Conservation (phyloP, 2,888 invertebrate genomes). For the Gryllus longicercus region DNA sequence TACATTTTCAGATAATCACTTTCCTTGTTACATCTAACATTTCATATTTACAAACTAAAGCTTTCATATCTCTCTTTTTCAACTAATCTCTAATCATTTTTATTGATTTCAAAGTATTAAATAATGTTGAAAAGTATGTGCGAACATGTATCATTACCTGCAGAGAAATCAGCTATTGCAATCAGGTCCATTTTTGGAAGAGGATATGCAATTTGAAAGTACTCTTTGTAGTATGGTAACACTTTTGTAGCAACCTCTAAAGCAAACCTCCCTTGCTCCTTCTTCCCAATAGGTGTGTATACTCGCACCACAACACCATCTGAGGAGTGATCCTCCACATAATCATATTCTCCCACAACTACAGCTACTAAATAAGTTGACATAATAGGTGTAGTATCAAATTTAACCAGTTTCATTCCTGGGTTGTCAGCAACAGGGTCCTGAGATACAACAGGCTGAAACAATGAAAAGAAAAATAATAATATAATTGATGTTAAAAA, state of each 20-base stretch:
- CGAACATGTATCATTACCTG: conserved; percentile 51
- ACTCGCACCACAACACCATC: conserved; percentile 81
- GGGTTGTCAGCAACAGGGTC: conserved; percentile 41
- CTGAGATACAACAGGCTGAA: conserved; percentile 47
- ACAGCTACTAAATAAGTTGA: conserved; percentile 93
- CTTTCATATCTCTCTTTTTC: too few species aligned
- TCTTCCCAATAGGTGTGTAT: conserved; percentile 85
- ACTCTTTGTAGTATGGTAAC: conserved; percentile 89
- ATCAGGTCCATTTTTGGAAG: conserved; percentile 95
- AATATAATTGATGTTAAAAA: too few species aligned
- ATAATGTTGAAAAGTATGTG: background rate
- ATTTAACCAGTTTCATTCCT: conserved; percentile 60
- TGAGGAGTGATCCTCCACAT: conserved; percentile 75
- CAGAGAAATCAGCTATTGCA: conserved; percentile 92
- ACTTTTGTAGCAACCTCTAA: conserved; percentile 88
- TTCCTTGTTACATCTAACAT: too few species aligned
- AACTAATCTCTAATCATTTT: too few species aligned
- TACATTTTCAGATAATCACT: too few species aligned
- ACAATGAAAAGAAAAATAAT: conserved; percentile 27
- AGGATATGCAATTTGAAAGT: conserved; percentile 92
- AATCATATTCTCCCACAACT: conserved; percentile 93
- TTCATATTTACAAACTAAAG: too few species aligned
- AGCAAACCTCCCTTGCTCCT: conserved; percentile 87
- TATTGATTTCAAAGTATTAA: background rate
- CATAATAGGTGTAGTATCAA: conserved; percentile 87